These are phyloP conservation scores for Petrolisthes cinctipes DNA, from an alignment of 2,888 invertebrate genomes.

Conservation along the genomic window DNA sequence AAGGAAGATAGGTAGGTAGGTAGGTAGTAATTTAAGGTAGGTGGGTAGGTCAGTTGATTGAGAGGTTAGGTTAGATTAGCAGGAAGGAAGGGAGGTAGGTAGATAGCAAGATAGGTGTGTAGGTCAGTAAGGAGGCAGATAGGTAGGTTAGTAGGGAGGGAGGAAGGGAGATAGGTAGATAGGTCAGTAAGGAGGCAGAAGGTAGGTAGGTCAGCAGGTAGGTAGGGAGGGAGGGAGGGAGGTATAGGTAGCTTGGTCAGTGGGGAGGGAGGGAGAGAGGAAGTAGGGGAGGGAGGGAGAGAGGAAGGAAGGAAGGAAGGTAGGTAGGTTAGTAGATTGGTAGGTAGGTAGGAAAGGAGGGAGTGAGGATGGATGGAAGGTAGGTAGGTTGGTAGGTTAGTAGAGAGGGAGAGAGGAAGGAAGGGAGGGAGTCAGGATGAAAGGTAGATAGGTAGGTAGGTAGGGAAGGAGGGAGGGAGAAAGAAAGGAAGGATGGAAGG, in stretches of 20 bases:
- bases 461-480: neutral
- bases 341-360: neutral
- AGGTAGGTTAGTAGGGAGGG: neutral
- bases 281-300: neutral
- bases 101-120: too few species aligned
- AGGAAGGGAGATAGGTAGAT: neutral
- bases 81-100: neutral
- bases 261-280: neutral
- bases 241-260: neutral
- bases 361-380: neutral
- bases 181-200: neutral
- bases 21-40: neutral
- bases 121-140: neutral
- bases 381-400: neutral
- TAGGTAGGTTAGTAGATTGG: too few species aligned
- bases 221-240: conserved; percentile 1
- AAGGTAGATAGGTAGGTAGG: too few species aligned
- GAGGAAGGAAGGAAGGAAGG: neutral
- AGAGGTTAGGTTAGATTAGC: neutral
- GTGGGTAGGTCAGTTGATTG: neutral
- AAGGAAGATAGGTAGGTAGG: neutral
- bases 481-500: neutral
- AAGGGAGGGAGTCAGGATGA: neutral
- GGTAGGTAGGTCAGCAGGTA: neutral
- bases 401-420: neutral